A percentile compares a stretch with the other conserved stretches of the same genome.
Evolutionary conservation across 1,140 invertebrate genomes (phyloP).

Genomic region (Centruroides sculpturatus): DNA sequence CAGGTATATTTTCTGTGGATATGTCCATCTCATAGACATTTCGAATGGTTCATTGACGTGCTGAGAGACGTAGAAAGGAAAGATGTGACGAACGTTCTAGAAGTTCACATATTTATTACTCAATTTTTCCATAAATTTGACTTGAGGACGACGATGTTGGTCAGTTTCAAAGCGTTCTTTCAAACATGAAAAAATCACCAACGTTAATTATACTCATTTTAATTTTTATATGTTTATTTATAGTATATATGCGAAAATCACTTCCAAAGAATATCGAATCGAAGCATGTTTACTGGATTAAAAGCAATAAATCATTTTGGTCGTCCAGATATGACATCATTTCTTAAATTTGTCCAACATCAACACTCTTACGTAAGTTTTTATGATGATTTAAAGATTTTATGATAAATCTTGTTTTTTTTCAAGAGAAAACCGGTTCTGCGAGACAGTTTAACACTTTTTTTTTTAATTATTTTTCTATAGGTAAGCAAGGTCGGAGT

Average conservation of each 20-base stretch:
- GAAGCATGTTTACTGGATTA: slow-evolving; percentile 23
- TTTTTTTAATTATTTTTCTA: too few species aligned
- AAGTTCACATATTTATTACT: slow-evolving; percentile 99
- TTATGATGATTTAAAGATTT: too few species aligned
- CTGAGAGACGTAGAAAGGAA: slow-evolving; percentile 90
- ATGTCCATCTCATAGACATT: slow-evolving; percentile 95
- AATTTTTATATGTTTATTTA: slow-evolving; percentile 25
- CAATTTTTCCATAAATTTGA: slow-evolving; percentile 99
- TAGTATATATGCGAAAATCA: slow-evolving; percentile 99
- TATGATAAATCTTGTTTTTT: too few species aligned
- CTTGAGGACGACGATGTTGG: slow-evolving; percentile 95
- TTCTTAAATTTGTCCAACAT: slow-evolving; percentile 92
- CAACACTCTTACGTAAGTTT: slow-evolving; percentile 89
- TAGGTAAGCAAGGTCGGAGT: slow-evolving; percentile 94
- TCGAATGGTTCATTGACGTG: slow-evolving; percentile 99
- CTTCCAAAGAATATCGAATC: slow-evolving; percentile 89
- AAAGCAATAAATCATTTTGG: slow-evolving; percentile 14
- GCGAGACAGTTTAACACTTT: too few species aligned
- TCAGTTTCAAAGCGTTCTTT: slow-evolving; percentile 37
- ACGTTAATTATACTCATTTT: too few species aligned
- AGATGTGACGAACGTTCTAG: slow-evolving; percentile 89
- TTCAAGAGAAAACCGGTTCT: too few species aligned
- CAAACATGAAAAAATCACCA: too few species aligned
- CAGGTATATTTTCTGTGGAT: slow-evolving; percentile 99
- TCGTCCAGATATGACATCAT: slow-evolving; percentile 91